Conservation (phyloP, 2,797 vertebrate species). For the Steatocranus sp. region DNA sequence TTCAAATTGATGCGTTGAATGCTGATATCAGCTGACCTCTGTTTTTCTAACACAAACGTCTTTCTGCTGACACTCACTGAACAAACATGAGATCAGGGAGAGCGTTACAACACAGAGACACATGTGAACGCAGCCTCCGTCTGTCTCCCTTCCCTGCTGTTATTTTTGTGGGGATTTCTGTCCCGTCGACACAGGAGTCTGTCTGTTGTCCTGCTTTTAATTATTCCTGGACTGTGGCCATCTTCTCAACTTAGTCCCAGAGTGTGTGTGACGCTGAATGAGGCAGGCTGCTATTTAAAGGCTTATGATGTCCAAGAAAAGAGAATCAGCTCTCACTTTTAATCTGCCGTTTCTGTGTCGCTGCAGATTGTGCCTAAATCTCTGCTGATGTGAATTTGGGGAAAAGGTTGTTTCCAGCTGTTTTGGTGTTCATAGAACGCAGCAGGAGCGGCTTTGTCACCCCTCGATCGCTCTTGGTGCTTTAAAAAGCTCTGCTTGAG, state of each 20-base stretch:
- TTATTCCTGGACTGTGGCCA: slow-evolving; percentile 52
- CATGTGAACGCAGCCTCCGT: background rate
- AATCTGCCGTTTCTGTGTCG: slow-evolving; percentile 13
- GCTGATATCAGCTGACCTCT: background rate
- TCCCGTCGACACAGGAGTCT: slow-evolving; percentile 11
- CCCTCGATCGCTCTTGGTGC: background rate
- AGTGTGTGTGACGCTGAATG: slow-evolving; percentile 26
- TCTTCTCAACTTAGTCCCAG: slow-evolving; percentile 40
- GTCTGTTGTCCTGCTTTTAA: slow-evolving; percentile 47
- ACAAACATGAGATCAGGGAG: background rate
- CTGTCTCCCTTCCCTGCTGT: slow-evolving; percentile 19
- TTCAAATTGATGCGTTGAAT: background rate
- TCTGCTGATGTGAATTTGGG: slow-evolving; percentile 10
- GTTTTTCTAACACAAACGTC: background rate
- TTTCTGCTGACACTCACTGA: background rate
- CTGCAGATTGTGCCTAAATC: slow-evolving; percentile 5
- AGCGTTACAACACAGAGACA: background rate
- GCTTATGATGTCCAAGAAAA: slow-evolving; percentile 47
- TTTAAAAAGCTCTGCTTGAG: background rate
- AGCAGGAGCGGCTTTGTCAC: background rate
- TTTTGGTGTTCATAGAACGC: background rate
- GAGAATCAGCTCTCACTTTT: slow-evolving; percentile 28
- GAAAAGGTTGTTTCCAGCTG: background rate
- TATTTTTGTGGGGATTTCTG: slow-evolving; percentile 20
- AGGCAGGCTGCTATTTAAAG: slow-evolving; percentile 49